Percentiles rank a stretch among this genome's conserved stretches.
These are phyloP conservation scores for Heliocidaris erythrogramma DNA, from an alignment of 35 echinoderm and acorn worm species.

Conservation along the genomic window DNA sequence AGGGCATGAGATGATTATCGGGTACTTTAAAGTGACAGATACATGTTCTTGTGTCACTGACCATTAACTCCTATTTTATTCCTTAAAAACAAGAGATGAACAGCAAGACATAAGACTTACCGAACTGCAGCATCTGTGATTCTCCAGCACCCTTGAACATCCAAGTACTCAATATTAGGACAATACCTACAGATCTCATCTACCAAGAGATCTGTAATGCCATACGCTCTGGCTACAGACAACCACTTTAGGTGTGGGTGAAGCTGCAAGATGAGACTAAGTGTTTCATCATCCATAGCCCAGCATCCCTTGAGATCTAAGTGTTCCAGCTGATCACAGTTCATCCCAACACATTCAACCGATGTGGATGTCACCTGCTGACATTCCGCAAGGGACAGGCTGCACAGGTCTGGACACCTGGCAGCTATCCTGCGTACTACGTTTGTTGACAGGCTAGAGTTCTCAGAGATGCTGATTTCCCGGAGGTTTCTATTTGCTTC, in stretches of 20 bases:
- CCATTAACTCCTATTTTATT: no score
- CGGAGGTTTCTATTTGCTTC: slow-evolving; percentile 47
- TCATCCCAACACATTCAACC: slow-evolving; percentile 44
- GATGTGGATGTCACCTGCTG: slow-evolving; percentile 55
- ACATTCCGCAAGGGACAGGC: slow-evolving; percentile 58
- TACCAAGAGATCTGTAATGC: slow-evolving; percentile 55
- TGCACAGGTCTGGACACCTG: slow-evolving; percentile 47
- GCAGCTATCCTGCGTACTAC: slow-evolving; percentile 46
- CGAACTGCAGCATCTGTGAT: slow-evolving; percentile 59
- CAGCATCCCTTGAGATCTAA: slow-evolving; percentile 69
- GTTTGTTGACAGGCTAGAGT: slow-evolving; percentile 51
- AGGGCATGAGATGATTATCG: no score
- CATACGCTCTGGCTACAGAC: slow-evolving; percentile 67
- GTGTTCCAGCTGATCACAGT: slow-evolving; percentile 59
- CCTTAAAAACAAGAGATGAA: no score
- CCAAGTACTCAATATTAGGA: slow-evolving; percentile 65
- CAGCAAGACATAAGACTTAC: not conserved
- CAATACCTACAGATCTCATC: slow-evolving; percentile 53
- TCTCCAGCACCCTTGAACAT: slow-evolving; percentile 74
- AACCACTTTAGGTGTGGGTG: slow-evolving; percentile 53
- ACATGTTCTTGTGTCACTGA: no score
- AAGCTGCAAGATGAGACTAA: slow-evolving; percentile 42
- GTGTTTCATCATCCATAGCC: slow-evolving; percentile 63
- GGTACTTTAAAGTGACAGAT: no score
- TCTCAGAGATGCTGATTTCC: slow-evolving; percentile 51